phyloP scores from a whole-genome alignment of 2,888 invertebrate genomes.

The Diachrysia chrysitis region DNA sequence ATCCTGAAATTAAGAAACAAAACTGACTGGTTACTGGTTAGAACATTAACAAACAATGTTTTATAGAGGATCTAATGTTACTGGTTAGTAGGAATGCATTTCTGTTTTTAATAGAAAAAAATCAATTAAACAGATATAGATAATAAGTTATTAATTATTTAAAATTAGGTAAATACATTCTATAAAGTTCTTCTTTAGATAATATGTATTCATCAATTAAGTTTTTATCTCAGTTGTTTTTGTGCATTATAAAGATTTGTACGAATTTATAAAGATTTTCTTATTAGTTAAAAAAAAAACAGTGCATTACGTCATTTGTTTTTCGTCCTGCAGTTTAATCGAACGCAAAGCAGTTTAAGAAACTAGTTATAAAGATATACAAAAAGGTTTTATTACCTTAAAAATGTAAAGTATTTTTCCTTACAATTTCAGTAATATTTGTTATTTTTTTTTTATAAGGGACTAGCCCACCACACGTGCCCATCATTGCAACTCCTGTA shows the following conservation, averaged over 20 bases:
- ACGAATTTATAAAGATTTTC: conserved; percentile 18
- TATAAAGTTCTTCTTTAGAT: neutral
- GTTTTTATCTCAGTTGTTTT: neutral
- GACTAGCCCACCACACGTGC: too few species aligned
- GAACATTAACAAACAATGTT: too few species aligned
- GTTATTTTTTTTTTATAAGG: too few species aligned
- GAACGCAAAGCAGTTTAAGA: neutral
- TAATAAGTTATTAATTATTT: too few species aligned
- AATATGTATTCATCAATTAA: neutral
- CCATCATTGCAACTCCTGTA: too few species aligned
- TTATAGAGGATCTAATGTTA: too few species aligned
- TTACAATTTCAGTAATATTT: too few species aligned
- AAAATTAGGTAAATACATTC: neutral
- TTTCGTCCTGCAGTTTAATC: conserved; percentile 14
- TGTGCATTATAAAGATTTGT: too few species aligned
- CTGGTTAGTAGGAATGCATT: too few species aligned
- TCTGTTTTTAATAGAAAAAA: too few species aligned
- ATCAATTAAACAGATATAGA: too few species aligned
- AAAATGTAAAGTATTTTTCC: neutral
- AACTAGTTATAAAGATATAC: conserved; percentile 19
- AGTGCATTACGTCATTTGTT: conserved; percentile 10
- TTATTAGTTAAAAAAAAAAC: conserved; percentile 13
- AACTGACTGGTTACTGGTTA: neutral
- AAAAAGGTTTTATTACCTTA: conserved; percentile 12
- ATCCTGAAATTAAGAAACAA: neutral